These are phyloP conservation scores for Drosophila gaucha DNA, from an alignment of 2,888 invertebrate genomes.

Conservation along the genomic window DNA sequence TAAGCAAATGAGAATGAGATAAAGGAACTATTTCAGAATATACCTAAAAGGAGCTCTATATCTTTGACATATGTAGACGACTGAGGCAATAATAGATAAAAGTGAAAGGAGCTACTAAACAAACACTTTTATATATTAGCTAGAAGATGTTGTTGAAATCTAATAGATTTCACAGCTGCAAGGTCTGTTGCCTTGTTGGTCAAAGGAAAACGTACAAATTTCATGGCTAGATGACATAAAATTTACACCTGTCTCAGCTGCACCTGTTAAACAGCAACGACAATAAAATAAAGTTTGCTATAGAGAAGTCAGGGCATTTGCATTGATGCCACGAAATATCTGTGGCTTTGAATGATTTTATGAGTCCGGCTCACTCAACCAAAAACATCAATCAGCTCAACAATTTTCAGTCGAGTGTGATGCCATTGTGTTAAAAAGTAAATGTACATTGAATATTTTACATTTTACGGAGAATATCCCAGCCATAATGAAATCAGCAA, in stretches of 20 bases:
- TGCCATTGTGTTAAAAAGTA: constrained; percentile 29
- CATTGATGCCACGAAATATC: constrained; percentile 19
- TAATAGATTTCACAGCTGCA: constrained; percentile 10
- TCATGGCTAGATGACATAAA: constrained; percentile 21
- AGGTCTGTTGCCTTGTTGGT: constrained; percentile 18
- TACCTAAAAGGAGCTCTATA: background rate
- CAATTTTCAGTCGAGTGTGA: constrained; percentile 46
- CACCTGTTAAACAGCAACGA: constrained; percentile 37
- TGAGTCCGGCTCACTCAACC: constrained; percentile 43
- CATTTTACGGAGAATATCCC: constrained; percentile 45
- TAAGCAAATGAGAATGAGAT: background rate
- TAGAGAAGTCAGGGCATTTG: constrained; percentile 16
- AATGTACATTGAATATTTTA: constrained; percentile 47
- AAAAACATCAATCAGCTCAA: constrained; percentile 48
- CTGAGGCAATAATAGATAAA: background rate
- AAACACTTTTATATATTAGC: background rate
- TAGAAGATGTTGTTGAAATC: background rate
- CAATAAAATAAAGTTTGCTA: constrained; percentile 21
- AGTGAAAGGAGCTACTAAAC: background rate
- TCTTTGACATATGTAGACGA: background rate
- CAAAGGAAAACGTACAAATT: constrained; percentile 10
- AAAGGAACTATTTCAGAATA: background rate
- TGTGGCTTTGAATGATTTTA: constrained; percentile 12
- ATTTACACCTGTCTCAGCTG: constrained; percentile 33
- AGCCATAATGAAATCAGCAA: constrained; percentile 69